phyloP scores from a whole-genome alignment of 2,113 vertebrate genomes.

The Calidris pugnax region DNA sequence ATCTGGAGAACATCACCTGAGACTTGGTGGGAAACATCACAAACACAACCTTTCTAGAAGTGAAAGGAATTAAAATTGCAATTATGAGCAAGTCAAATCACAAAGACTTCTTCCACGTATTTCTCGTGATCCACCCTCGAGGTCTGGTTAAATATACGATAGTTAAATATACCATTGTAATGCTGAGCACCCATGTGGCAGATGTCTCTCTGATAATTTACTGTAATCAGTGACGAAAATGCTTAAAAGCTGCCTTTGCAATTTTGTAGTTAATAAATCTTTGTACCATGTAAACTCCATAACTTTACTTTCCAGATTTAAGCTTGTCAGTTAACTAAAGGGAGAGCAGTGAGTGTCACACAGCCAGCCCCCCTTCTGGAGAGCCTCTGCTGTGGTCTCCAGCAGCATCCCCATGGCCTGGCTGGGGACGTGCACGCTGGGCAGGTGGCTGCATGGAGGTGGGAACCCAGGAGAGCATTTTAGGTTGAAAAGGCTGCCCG shows the following conservation, averaged over 20 bases:
- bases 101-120: not conserved
- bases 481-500: rapidly evolving
- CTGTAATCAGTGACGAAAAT: not conserved
- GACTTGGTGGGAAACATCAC: not conserved
- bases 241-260: not conserved
- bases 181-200: not conserved
- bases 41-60: not conserved
- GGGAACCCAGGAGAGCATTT: not conserved
- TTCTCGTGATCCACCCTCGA: not conserved
- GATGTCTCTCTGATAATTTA: not conserved
- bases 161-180: not conserved
- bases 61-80: not conserved
- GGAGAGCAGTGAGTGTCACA: rapidly evolving
- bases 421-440: rapidly evolving
- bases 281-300: not conserved
- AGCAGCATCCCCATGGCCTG: rapidly evolving
- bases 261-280: not conserved
- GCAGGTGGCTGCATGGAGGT: rapidly evolving
- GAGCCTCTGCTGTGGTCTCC: not conserved
- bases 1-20: not conserved
- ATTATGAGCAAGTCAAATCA: not conserved
- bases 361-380: rapidly evolving
- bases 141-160: not conserved
- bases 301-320: not conserved
- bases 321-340: not conserved